These are phyloP conservation scores for Nomada ruficornis DNA, from an alignment of 2,888 invertebrate genomes.

Conservation along the genomic window DNA sequence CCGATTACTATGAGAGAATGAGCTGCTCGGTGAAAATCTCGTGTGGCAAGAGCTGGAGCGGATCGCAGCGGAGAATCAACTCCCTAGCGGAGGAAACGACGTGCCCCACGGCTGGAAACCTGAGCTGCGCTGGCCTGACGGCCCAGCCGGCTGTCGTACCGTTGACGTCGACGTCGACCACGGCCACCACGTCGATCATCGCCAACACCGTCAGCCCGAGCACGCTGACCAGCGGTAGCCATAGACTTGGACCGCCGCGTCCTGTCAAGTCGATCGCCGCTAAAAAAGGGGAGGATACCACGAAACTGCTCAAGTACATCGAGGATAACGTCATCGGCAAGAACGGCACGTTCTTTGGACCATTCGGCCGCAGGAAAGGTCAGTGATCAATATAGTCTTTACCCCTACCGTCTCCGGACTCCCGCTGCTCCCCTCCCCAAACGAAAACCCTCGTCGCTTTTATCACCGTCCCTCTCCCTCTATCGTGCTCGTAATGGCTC, in stretches of 20 bases:
- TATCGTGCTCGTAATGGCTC: neutral
- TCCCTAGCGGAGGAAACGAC: conserved; percentile 79
- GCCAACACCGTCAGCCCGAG: conserved; percentile 25
- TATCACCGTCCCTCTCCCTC: neutral
- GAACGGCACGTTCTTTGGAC: conserved; percentile 92
- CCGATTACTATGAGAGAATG: conserved; percentile 79
- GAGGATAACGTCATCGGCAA: conserved; percentile 93
- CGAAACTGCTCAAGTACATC: conserved; percentile 91
- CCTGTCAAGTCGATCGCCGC: conserved; percentile 81
- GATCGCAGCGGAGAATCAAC: conserved; percentile 80
- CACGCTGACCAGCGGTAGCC: conserved; percentile 45
- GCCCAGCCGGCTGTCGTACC: conserved; percentile 36
- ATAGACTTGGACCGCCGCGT: conserved; percentile 81
- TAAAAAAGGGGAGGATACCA: conserved; percentile 88
- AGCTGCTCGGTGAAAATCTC: conserved; percentile 83
- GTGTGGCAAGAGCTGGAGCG: conserved; percentile 81
- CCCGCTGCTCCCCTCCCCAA: conserved; percentile 2
- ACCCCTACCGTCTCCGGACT: conserved; percentile 25
- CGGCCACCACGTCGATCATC: conserved; percentile 41
- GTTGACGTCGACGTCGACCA: conserved; percentile 46
- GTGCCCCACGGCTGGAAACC: conserved; percentile 43
- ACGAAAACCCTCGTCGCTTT: neutral
- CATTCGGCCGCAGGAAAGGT: conserved; percentile 94
- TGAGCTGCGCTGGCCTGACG: conserved; percentile 48
- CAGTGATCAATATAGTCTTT: conserved; percentile 78